These are phyloP conservation scores for Mobula birostris DNA, from an alignment of 2,113 vertebrate genomes.

Conservation along the genomic window DNA sequence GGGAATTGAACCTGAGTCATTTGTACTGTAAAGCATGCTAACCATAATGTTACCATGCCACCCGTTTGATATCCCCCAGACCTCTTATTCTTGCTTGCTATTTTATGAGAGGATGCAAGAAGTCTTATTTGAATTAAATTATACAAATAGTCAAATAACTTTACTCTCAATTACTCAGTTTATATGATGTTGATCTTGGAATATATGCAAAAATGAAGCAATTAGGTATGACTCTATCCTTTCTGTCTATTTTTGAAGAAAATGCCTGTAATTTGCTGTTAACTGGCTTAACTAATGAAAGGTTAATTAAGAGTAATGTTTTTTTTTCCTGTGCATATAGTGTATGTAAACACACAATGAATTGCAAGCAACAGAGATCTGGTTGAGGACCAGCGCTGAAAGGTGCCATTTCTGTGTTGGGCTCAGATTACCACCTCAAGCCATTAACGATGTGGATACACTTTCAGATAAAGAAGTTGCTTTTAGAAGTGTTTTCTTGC, in stretches of 20 bases:
- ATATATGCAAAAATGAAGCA: neutral
- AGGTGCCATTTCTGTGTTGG: neutral
- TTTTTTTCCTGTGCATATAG: too few species aligned
- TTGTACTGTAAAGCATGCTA: too few species aligned
- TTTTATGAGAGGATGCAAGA: neutral
- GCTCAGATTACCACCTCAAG: neutral
- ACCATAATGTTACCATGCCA: too few species aligned
- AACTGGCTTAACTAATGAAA: neutral
- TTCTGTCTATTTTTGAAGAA: neutral
- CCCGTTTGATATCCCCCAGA: too few species aligned
- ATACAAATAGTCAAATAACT: too few species aligned
- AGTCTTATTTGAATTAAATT: too few species aligned
- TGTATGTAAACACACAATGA: neutral
- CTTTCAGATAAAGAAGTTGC: too few species aligned
- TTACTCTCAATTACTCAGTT: too few species aligned
- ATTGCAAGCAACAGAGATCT: neutral
- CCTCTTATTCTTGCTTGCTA: neutral
- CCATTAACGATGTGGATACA: too few species aligned
- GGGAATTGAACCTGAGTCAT: too few species aligned
- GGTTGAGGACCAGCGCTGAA: neutral
- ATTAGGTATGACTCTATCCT: neutral
- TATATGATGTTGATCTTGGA: neutral
- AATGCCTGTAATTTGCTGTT: neutral
- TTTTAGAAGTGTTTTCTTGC: too few species aligned
- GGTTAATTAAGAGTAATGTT: too few species aligned